A percentile compares a stretch with the other conserved stretches of the same genome.
These are phyloP conservation scores for Numenius arquata DNA, from an alignment of 2,113 vertebrate genomes.

Conservation along the genomic window DNA sequence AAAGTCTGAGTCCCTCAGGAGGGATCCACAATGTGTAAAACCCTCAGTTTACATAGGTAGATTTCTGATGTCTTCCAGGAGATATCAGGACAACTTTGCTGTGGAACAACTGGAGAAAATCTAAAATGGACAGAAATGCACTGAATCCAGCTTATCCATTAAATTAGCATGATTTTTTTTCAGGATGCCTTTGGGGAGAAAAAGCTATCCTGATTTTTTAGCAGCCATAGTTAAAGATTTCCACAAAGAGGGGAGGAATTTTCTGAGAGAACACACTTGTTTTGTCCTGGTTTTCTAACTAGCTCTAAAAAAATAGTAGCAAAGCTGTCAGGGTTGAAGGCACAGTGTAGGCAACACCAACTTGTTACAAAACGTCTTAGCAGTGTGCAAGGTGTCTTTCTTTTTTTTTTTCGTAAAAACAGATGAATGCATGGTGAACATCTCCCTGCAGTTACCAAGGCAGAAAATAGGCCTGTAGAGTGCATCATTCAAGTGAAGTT, in stretches of 20 bases:
- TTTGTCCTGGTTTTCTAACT: neutral
- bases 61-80: neutral
- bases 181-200: neutral
- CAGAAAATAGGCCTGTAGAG: neutral
- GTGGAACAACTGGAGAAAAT: neutral
- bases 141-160: neutral
- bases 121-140: neutral
- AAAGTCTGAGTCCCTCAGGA: neutral
- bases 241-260: neutral
- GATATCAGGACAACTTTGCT: neutral
- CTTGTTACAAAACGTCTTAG: neutral
- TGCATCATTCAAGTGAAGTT: neutral
- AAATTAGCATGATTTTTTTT: neutral
- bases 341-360: neutral
- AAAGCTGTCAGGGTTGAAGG: neutral
- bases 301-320: neutral
- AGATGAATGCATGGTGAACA: accelerated
- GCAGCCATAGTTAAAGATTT: neutral
- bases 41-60: neutral
- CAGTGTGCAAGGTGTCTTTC: neutral
- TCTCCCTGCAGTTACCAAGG: neutral
- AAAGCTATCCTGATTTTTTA: neutral
- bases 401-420: neutral
- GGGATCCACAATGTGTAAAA: neutral
- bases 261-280: neutral